A percentile compares a stretch with the other conserved stretches of the same genome.
These are phyloP conservation scores for Thereuonema tuberculata DNA, from an alignment of 1,140 invertebrate species.

Conservation along the genomic window DNA sequence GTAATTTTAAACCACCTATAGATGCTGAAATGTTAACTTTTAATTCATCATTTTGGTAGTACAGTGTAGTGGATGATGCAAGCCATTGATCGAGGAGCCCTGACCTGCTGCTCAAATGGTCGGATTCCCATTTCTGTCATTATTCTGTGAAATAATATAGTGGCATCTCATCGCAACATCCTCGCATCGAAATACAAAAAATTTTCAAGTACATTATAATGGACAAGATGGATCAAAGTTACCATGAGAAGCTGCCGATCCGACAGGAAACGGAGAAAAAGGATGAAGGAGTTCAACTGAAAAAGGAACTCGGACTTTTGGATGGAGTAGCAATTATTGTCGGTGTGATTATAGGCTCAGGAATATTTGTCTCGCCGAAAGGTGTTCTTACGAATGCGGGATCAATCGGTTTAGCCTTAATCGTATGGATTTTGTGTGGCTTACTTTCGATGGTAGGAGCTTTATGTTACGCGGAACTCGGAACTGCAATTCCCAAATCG, in stretches of 20 bases:
- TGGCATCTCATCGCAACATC: no score
- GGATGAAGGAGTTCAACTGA: conserved; percentile 35
- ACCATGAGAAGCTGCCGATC: conserved; percentile 13
- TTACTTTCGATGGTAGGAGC: conserved; percentile 85
- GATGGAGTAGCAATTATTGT: conserved; percentile 87
- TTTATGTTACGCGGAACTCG: conserved; percentile 11
- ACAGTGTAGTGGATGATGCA: no score
- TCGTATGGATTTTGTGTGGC: conserved; percentile 84
- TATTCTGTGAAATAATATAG: no score
- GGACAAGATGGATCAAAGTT: no score
- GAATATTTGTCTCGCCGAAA: conserved; percentile 92
- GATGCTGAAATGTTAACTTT: no score
- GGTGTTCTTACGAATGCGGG: conserved; percentile 73
- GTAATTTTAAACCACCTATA: no score
- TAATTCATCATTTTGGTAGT: no score
- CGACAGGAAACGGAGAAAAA: conserved; percentile 8
- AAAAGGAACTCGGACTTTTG: conserved; percentile 71
- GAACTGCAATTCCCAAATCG: conserved; percentile 8
- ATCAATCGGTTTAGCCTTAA: conserved; percentile 72
- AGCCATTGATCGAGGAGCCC: no score
- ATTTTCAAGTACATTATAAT: no score
- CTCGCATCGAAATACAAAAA: no score
- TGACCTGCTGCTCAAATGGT: no score
- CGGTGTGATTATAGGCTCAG: conserved; percentile 79
- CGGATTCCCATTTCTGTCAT: no score